phyloP scores from a whole-genome alignment of 2,888 invertebrate species.

The Alentia gelatinosa region DNA sequence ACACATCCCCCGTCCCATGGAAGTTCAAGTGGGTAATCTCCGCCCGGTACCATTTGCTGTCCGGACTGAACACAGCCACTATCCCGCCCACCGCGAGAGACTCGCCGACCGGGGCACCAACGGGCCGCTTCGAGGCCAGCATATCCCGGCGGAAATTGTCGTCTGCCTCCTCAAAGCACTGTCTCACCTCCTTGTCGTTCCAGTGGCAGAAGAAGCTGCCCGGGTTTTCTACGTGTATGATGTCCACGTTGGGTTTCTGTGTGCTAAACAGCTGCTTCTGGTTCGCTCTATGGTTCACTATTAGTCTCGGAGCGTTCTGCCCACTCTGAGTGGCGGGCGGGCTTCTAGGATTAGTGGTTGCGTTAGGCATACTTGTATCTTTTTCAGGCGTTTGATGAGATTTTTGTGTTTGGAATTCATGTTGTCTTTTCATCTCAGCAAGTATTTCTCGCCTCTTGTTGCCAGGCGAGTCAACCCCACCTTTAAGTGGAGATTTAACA shows the following conservation, averaged over 20 bases:
- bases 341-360: too few species aligned
- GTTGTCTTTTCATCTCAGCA: too few species aligned
- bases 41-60: neutral
- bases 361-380: too few species aligned
- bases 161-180: neutral
- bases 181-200: neutral
- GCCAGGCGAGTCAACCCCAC: too few species aligned
- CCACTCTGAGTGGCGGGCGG: too few species aligned
- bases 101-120: neutral
- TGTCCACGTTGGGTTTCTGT: neutral
- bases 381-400: too few species aligned
- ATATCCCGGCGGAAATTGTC: neutral
- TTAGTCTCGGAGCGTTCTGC: too few species aligned
- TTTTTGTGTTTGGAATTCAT: too few species aligned
- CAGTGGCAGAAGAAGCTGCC: conserved; percentile 18
- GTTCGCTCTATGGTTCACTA: too few species aligned
- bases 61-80: neutral
- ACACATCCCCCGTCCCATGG: neutral
- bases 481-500: too few species aligned
- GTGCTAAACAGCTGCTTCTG: neutral
- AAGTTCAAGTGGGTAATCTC: neutral
- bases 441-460: too few species aligned
- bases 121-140: neutral
- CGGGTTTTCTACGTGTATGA: neutral
- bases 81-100: neutral